phyloP scores from a whole-genome alignment of 2,888 invertebrate genomes.

The Drosophila diplacantha region DNA sequence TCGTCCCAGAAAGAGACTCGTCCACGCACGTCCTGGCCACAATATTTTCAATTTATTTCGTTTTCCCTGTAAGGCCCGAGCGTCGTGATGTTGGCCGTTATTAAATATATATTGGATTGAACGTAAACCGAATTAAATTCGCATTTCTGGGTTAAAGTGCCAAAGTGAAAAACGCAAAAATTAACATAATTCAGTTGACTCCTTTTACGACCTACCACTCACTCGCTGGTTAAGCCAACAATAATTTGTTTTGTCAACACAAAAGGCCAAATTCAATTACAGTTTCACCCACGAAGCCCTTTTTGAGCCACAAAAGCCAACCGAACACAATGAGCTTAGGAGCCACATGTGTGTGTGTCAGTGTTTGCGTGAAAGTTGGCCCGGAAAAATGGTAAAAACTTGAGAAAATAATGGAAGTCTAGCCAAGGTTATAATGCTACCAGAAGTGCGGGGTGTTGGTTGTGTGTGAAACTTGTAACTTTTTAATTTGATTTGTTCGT shows the following conservation, averaged over 20 bases:
- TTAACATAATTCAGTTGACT: conserved; percentile 43
- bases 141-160: conserved; percentile 21
- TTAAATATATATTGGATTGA: conserved; percentile 39
- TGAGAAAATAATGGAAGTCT: conserved; percentile 3
- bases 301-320: conserved; percentile 53
- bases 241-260: conserved; percentile 67
- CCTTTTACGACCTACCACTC: conserved; percentile 34
- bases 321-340: conserved; percentile 47
- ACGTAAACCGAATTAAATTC: conserved; percentile 37
- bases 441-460: conserved; percentile 4
- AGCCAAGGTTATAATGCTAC: conserved; percentile 10
- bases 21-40: conserved; percentile 25
- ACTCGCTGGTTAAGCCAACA: conserved; percentile 51
- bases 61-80: conserved; percentile 10
- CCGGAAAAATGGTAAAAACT: conserved; percentile 7
- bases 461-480: conserved; percentile 27
- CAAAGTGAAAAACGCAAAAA: conserved; percentile 30
- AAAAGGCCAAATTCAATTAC: conserved; percentile 65
- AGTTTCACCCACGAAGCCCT: conserved; percentile 37
- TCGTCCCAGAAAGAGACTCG: background rate
- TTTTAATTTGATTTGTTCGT: conserved; percentile 44
- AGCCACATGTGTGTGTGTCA: conserved; percentile 7
- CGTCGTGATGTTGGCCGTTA: conserved; percentile 7
- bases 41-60: conserved; percentile 38
- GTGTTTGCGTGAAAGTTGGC: no score